phyloP scores from a whole-genome alignment of 2,113 vertebrate species.

The Glaucidium brasilianum region DNA sequence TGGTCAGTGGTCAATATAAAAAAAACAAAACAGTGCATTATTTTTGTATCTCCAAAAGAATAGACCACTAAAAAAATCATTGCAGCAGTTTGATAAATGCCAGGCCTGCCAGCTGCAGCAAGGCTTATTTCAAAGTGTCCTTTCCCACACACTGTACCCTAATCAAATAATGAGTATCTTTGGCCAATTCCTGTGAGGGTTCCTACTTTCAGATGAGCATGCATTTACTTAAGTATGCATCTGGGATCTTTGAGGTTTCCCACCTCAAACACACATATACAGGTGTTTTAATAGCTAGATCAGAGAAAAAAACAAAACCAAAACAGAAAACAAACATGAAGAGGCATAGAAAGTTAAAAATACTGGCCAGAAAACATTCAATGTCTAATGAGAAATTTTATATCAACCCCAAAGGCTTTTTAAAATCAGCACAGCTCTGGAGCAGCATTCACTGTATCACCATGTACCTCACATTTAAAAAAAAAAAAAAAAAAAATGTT shows the following conservation, averaged over 20 bases:
- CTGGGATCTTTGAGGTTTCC: neutral
- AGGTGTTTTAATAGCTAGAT: neutral
- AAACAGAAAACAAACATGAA: neutral
- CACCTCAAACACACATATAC: neutral
- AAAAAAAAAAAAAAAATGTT: neutral
- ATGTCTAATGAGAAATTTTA: neutral
- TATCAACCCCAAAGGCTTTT: neutral
- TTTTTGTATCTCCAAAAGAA: neutral
- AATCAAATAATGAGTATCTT: neutral
- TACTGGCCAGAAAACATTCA: slow-evolving; percentile 41
- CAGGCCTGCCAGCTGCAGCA: neutral
- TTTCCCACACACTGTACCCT: neutral
- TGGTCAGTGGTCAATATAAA: slow-evolving; percentile 6
- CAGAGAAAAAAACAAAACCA: neutral
- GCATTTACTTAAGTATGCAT: neutral
- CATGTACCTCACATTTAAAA: neutral
- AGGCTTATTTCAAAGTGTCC: neutral
- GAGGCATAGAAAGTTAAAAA: neutral
- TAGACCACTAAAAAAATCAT: neutral
- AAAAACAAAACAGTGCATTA: neutral
- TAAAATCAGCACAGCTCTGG: neutral
- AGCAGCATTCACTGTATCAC: neutral
- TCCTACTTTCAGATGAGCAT: neutral
- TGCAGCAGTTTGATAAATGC: neutral
- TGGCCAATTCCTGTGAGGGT: neutral